A percentile compares a stretch with the other conserved stretches of the same genome.
Evolutionary conservation across 2,888 invertebrate genomes (phyloP).

Genomic region (Trissonchulus sp.): DNA sequence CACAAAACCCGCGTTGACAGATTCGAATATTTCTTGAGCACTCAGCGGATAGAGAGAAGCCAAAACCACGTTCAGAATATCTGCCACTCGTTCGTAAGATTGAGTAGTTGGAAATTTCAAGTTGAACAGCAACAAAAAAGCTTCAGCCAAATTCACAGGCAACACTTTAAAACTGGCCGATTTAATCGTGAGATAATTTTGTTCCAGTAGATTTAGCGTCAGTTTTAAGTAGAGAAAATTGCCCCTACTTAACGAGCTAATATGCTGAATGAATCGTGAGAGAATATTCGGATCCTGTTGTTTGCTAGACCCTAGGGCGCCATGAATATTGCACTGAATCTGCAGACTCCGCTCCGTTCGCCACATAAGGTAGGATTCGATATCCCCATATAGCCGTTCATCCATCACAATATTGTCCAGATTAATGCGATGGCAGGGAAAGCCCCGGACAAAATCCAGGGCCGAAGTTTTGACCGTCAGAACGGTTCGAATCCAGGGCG

Average conservation of each 20-base stretch:
- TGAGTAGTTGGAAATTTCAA: slow-evolving; percentile 77
- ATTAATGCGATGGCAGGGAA: slow-evolving; percentile 28
- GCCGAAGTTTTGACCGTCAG: slow-evolving; percentile 75
- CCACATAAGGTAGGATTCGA: slow-evolving; percentile 39
- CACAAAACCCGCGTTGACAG: slow-evolving; percentile 76
- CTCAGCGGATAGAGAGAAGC: slow-evolving; percentile 85
- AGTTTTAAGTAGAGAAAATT: slow-evolving; percentile 86
- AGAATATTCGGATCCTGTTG: neutral
- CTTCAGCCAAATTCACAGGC: slow-evolving; percentile 56
- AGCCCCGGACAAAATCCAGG: slow-evolving; percentile 29
- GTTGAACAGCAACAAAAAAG: slow-evolving; percentile 84
- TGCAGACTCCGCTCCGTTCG: slow-evolving; percentile 27
- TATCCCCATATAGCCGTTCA: slow-evolving; percentile 43
- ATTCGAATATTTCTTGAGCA: slow-evolving; percentile 73
- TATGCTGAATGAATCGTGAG: slow-evolving; percentile 68
- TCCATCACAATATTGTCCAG: slow-evolving; percentile 44
- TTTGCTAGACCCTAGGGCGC: neutral
- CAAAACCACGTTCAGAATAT: slow-evolving; percentile 79
- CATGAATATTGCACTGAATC: neutral
- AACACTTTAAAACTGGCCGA: slow-evolving; percentile 41
- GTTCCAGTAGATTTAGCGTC: slow-evolving; percentile 80
- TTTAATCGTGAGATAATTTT: slow-evolving; percentile 66
- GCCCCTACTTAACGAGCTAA: slow-evolving; percentile 74
- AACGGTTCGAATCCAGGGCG: slow-evolving; percentile 81
- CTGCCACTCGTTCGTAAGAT: slow-evolving; percentile 74